A percentile compares a stretch with the other conserved stretches of the same genome.
Conservation (phyloP, 2,797 vertebrate species). For the Leptatherina wallacei region DNA sequence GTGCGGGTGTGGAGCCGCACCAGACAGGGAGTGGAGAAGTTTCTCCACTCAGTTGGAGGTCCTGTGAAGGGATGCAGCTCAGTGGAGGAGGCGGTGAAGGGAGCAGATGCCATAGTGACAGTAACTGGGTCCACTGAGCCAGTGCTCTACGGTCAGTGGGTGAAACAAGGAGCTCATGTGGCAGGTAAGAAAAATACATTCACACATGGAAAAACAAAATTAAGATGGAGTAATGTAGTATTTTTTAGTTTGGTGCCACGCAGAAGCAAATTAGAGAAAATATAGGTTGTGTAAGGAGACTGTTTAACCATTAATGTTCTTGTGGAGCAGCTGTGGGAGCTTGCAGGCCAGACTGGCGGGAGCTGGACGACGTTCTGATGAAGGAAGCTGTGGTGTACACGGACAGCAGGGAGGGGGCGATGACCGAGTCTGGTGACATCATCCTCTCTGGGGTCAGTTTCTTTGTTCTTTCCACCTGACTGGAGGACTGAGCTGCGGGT, state of each 20-base stretch:
- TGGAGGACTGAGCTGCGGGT: neutral
- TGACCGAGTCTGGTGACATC: conserved; percentile 90
- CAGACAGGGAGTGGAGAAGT: conserved; percentile 77
- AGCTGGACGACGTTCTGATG: conserved; percentile 92
- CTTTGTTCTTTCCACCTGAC: neutral
- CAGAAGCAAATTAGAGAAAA: neutral
- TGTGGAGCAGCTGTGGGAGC: conserved; percentile 88
- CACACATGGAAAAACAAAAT: neutral
- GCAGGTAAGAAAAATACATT: conserved; percentile 84
- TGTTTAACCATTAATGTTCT: neutral
- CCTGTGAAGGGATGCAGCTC: conserved; percentile 83
- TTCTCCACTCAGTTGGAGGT: conserved; percentile 76
- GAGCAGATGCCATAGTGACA: conserved; percentile 92
- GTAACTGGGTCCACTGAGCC: conserved; percentile 90
- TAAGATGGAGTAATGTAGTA: too few relatives aligned
- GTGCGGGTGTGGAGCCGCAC: conserved; percentile 91
- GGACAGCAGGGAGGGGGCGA: conserved; percentile 91
- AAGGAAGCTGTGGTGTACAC: conserved; percentile 87
- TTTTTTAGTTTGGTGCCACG: too few relatives aligned
- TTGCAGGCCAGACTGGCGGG: conserved; percentile 92
- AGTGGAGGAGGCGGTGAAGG: conserved; percentile 86
- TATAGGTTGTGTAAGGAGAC: neutral
- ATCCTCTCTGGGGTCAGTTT: conserved; percentile 89
- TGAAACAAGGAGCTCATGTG: conserved; percentile 94
- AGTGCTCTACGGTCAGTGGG: conserved; percentile 90